Evolutionary conservation across 2,888 invertebrate species (phyloP).

Genomic region (Torymus tubicola): DNA sequence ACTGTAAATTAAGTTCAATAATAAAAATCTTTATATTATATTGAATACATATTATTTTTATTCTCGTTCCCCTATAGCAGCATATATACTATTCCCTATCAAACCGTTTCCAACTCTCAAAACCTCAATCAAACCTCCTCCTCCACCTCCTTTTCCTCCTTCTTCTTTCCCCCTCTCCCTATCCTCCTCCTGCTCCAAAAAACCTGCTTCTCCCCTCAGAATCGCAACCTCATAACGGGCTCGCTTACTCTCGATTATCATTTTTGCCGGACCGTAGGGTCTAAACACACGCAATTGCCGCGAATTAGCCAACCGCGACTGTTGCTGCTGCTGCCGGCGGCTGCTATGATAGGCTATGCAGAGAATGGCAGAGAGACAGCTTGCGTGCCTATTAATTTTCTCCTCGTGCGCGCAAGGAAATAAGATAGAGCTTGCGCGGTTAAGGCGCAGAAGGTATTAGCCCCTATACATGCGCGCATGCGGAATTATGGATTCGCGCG

Average conservation of each 20-base stretch:
- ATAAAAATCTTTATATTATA: no score
- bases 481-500: neutral
- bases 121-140: no score
- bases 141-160: no score
- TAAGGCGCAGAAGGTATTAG: neutral
- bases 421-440: neutral
- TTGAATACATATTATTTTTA: no score
- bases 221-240: no score
- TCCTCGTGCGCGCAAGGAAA: neutral
- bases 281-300: slow-evolving; percentile 1
- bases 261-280: neutral
- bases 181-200: no score
- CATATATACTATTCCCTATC: neutral
- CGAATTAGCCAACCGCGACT: neutral
- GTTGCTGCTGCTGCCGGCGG: no score
- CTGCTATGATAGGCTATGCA: neutral
- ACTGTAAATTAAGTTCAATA: no score
- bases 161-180: no score
- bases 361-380: slow-evolving; percentile 11
- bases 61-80: no score
- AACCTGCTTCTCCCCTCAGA: no score
- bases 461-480: neutral
- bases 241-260: neutral
- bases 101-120: no score
- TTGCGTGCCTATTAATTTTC: slow-evolving; percentile 46